Base-by-base conservation (phyloP, 2,797 vertebrate genomes). In the Cirrhinus mrigala region DNA sequence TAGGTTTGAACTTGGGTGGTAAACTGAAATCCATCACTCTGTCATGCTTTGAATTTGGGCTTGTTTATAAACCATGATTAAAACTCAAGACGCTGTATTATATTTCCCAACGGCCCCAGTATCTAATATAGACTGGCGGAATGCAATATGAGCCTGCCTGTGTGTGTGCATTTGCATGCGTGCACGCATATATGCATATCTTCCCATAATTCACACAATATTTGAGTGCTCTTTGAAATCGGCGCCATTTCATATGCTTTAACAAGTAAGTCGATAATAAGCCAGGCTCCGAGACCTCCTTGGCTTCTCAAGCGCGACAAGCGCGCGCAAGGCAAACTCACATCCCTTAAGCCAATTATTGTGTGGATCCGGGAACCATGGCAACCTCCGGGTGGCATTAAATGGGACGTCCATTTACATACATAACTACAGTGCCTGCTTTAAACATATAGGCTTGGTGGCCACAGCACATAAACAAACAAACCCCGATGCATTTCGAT, bases 361-460 rank as follows among this genome's bases (percentile, higher is more conserved):
- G 91, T 88, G 91, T 85, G 75, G 86, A 90, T 93, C 90, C 89
- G 90, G 86, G 68, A 90, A 86, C 94, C 92, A 94, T 89, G 89
- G 92, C 91, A 95, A 94, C 93, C 92, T 84, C 73, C 85, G 88
- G 82, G 86, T 86, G 89, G 90, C 90, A 89, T 88, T 90, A 89
- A 87, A 88, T 85, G 74, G 79, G 85, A 68, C 54, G 77, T 56
- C 68, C 80, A 87, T 88, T 84, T 87, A 81, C 80, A 86, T 68
- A 29, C 33, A 52, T 70, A 86, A 76, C 33, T 82, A 58, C 79
- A 11, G 22, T 50, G 54, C 56, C 79, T 44, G 33, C 48, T 78
- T 84, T 48, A 78, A 84, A 84, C 82, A 83, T 83, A 83, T 20
- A 68, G 46, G 60, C 58, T n/a, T 27, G 70, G 81, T 50, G 27